Percentiles rank a stretch among this genome's conserved stretches.
phyloP scores from a whole-genome alignment of 2,113 vertebrate species.

The Crotophaga sulcirostris region DNA sequence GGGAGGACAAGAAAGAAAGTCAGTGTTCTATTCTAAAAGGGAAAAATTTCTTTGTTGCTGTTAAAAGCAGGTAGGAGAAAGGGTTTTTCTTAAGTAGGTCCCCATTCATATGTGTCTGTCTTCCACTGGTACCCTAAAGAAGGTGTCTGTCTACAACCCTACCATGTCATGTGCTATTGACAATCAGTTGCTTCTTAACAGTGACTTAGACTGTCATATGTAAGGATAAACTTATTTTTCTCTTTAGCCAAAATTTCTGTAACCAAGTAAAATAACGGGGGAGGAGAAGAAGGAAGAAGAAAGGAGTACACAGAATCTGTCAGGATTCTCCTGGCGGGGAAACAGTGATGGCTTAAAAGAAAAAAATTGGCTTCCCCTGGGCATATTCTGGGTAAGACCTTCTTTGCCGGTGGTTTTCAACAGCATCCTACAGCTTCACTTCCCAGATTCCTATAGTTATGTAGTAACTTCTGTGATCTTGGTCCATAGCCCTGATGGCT shows the following conservation, averaged over 20 bases:
- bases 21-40: neutral
- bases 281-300: neutral
- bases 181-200: neutral
- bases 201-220: neutral
- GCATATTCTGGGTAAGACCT: neutral
- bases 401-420: neutral
- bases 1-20: neutral
- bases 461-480: neutral
- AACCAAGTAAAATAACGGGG: neutral
- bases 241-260: neutral
- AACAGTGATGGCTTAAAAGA: neutral
- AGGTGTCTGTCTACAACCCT: neutral
- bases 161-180: neutral
- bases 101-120: neutral
- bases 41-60: neutral
- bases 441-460: neutral
- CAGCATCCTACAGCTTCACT: neutral
- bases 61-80: neutral
- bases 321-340: neutral
- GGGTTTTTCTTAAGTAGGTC: neutral
- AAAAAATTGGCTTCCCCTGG: neutral
- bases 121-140: neutral
- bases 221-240: neutral
- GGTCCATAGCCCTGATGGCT: neutral
- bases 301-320: neutral